Percentiles rank a stretch among this genome's conserved stretches.
phyloP scores from a whole-genome alignment of 1,140 invertebrate species.

The Semibalanus balanoides region DNA sequence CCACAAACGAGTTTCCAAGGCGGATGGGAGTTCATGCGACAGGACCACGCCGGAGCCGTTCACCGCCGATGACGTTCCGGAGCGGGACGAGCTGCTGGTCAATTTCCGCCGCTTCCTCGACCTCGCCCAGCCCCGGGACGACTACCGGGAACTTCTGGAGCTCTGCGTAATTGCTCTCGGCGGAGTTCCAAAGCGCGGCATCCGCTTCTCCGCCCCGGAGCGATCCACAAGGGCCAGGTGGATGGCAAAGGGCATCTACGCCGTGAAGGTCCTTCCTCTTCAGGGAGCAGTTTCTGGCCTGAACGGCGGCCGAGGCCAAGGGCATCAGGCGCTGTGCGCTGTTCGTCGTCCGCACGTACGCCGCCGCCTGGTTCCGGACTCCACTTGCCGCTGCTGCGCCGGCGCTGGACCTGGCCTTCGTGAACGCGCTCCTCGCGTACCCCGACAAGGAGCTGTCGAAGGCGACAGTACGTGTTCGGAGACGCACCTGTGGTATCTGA shows the following conservation, averaged over 20 bases:
- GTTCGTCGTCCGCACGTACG: no score
- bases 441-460: no score
- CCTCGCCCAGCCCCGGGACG: background rate
- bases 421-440: no score
- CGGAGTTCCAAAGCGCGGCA: constrained; percentile 2
- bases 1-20: constrained; percentile 13
- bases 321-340: constrained; percentile 6
- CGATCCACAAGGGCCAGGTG: constrained; percentile 11
- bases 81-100: no score
- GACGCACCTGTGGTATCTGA: no score
- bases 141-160: constrained; percentile 13
- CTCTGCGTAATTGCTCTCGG: constrained; percentile 10
- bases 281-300: constrained; percentile 4
- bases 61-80: background rate
- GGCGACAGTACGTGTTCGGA: no score
- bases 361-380: no score
- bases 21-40: constrained; percentile 10
- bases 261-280: constrained; percentile 11
- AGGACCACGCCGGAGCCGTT: constrained; percentile 9
- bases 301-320: background rate
- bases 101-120: background rate
- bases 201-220: constrained; percentile 8
- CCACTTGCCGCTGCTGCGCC: no score
- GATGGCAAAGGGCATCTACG: constrained; percentile 16
- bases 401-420: no score